Evolutionary conservation across 1,140 invertebrate species (phyloP).

Genomic region (Aphelinus certus): DNA sequence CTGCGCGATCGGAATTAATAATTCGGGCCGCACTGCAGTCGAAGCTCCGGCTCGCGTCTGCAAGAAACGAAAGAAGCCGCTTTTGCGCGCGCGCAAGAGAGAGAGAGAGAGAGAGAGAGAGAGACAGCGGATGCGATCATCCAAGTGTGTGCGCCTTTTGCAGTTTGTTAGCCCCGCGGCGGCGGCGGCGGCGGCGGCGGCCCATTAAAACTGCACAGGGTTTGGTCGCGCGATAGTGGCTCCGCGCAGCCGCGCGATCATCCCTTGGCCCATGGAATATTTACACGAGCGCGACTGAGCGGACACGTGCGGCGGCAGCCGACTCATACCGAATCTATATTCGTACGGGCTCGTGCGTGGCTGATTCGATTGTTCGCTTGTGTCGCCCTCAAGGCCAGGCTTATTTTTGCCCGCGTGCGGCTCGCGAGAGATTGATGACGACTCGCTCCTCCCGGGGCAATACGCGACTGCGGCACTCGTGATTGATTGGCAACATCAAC

Average conservation of each 20-base stretch:
- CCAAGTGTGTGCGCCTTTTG: background rate
- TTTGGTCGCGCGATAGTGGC: background rate
- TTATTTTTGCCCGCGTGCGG: too few species aligned
- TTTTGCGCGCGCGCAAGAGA: background rate
- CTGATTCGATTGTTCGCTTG: slow-evolving; percentile 6
- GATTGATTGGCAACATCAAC: too few species aligned
- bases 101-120: slow-evolving; percentile 17
- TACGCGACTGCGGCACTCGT: too few species aligned
- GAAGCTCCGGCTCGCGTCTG: too few species aligned
- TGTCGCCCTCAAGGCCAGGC: too few species aligned
- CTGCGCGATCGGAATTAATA: too few species aligned
- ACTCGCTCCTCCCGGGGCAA: too few species aligned
- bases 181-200: too few species aligned
- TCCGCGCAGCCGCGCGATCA: slow-evolving; percentile 21
- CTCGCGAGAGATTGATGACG: too few species aligned
- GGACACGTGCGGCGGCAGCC: slow-evolving; percentile 1
- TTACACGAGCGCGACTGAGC: slow-evolving; percentile 8
- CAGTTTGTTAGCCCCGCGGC: background rate
- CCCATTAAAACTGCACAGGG: slow-evolving; percentile 12
- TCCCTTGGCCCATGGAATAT: slow-evolving; percentile 23
- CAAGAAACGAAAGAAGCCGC: too few species aligned
- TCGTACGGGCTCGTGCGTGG: background rate
- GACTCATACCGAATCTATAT: background rate
- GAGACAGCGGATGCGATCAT: background rate
- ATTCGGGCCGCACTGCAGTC: too few species aligned